A percentile compares a stretch with the other conserved stretches of the same genome.
These are phyloP conservation scores for Dryas iulia DNA, from an alignment of 1,140 invertebrate genomes.

Conservation along the genomic window DNA sequence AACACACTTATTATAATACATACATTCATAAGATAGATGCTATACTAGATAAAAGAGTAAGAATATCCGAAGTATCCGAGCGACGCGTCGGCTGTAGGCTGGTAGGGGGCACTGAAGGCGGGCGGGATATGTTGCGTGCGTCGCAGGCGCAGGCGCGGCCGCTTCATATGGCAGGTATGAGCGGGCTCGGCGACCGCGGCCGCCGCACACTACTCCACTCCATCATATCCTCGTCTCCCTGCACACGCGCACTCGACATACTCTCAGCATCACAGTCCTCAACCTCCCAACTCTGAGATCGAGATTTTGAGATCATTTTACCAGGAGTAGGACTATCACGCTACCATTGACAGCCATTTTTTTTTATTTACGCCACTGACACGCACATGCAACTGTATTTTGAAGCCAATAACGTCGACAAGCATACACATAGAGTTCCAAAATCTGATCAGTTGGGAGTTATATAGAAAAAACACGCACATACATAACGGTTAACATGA, in stretches of 20 bases:
- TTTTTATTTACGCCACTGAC: conserved; percentile 24
- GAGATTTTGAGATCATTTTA: conserved; percentile 71
- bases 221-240: conserved; percentile 80
- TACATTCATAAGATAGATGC: conserved; percentile 28
- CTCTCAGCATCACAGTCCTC: conserved; percentile 76
- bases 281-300: conserved; percentile 78
- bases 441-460: conserved; percentile 4
- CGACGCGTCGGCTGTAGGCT: conserved; percentile 5
- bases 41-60: conserved; percentile 9
- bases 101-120: conserved; percentile 35
- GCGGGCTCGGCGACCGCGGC: conserved; percentile 66
- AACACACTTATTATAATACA: conserved; percentile 11
- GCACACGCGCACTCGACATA: conserved; percentile 79
- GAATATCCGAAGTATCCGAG: conserved; percentile 7
- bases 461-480: background rate
- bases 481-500: background rate
- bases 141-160: conserved; percentile 7
- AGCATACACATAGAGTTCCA: conserved; percentile 3
- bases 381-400: conserved; percentile 13
- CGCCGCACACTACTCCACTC: conserved; percentile 66
- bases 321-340: conserved; percentile 28
- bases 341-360: conserved; percentile 29
- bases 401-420: background rate
- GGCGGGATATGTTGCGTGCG: conserved; percentile 41
- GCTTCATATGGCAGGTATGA: conserved; percentile 61